Percentiles rank a stretch among this genome's conserved stretches.
Evolutionary conservation across 2,797 vertebrate species (phyloP).

Genomic region (Gallinago solitaria): DNA sequence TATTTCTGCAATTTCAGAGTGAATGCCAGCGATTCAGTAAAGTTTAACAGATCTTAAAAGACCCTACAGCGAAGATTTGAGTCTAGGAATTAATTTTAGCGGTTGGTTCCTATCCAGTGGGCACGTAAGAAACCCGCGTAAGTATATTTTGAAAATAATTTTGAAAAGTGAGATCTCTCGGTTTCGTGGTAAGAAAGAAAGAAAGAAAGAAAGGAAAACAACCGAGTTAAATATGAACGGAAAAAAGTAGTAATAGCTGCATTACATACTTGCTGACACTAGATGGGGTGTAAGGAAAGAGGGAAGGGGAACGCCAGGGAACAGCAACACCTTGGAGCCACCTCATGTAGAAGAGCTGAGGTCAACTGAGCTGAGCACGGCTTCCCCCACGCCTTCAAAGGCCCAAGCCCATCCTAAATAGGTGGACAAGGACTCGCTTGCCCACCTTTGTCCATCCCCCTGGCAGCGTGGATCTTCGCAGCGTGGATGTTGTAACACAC

Average conservation of each 20-base stretch:
- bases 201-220: neutral
- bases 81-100: neutral
- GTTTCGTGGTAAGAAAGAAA: neutral
- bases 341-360: neutral
- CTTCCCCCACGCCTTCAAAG: neutral
- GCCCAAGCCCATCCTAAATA: neutral
- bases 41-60: neutral
- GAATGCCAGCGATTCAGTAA: neutral
- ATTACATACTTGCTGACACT: neutral
- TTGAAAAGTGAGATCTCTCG: neutral
- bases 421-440: neutral
- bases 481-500: accelerated
- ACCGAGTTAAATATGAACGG: accelerated
- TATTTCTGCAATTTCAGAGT: neutral
- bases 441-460: neutral
- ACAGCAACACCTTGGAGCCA: neutral
- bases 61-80: neutral
- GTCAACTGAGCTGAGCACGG: neutral
- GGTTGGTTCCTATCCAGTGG: neutral
- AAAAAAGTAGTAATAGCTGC: neutral
- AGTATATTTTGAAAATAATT: neutral
- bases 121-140: neutral
- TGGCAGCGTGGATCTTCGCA: neutral
- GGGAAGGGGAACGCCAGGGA: neutral
- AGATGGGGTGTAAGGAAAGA: constrained; percentile 59